A percentile compares a stretch with the other conserved stretches of the same genome.
These are phyloP conservation scores for Leptinotarsa peninsularis DNA, from an alignment of 2,888 invertebrate genomes.

Conservation along the genomic window DNA sequence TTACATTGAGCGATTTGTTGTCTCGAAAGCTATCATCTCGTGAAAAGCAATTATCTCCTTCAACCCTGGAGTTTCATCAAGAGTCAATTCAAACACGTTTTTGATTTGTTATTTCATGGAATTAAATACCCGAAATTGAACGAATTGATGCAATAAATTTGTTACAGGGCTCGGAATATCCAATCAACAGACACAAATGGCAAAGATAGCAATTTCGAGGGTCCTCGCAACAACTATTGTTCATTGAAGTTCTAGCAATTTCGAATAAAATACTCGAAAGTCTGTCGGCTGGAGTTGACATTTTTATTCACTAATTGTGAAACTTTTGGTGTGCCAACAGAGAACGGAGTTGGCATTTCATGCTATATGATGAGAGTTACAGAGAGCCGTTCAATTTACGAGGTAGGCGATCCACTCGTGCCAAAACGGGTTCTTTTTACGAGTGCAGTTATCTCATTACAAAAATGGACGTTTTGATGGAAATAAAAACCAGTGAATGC, in stretches of 20 bases:
- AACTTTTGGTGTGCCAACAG: neutral
- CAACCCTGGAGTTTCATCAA: too few relatives aligned
- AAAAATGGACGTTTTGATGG: neutral
- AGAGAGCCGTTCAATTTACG: neutral
- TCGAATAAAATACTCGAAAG: conserved; percentile 12
- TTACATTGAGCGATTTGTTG: too few relatives aligned
- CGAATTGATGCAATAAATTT: neutral
- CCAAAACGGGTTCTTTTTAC: neutral
- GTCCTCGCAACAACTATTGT: conserved; percentile 14
- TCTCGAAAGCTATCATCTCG: too few relatives aligned
- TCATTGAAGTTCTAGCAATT: conserved; percentile 15
- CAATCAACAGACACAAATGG: neutral
- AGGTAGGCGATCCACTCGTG: neutral
- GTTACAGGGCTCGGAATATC: neutral
- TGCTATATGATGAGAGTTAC: conserved; percentile 4
- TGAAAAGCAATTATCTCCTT: too few relatives aligned
- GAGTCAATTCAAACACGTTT: too few relatives aligned
- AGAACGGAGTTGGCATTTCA: conserved; percentile 11
- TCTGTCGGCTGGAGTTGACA: conserved; percentile 6
- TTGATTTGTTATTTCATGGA: too few relatives aligned
- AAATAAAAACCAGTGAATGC: neutral
- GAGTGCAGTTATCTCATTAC: neutral
- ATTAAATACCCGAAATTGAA: neutral
- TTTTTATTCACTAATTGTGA: conserved; percentile 14
- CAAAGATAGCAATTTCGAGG: conserved; percentile 16